phyloP scores from a whole-genome alignment of 2,797 vertebrate genomes.

The Cottoperca gobio region DNA sequence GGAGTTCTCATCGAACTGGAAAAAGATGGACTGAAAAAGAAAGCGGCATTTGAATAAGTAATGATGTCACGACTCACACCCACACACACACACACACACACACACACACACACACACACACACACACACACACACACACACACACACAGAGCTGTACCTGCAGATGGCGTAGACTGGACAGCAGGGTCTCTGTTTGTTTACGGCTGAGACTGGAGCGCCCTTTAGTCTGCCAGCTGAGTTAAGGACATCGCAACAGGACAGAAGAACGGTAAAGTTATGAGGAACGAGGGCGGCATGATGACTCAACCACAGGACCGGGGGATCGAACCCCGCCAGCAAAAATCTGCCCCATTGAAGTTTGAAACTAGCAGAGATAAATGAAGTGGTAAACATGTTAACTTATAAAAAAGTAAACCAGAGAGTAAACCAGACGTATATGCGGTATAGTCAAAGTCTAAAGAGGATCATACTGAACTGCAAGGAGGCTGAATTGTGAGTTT shows the following conservation, averaged over 20 bases:
- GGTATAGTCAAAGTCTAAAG: background rate
- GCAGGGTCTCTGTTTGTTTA: constrained; percentile 77
- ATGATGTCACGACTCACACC: background rate
- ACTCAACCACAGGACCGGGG: constrained; percentile 11
- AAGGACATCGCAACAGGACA: constrained; percentile 59
- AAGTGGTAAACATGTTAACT: background rate
- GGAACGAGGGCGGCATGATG: constrained; percentile 23
- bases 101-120: constrained; percentile 10
- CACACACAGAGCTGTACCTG: constrained; percentile 71
- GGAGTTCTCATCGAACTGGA: constrained; percentile 82
- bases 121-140: constrained; percentile 24
- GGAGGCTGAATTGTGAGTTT: constrained; percentile 4
- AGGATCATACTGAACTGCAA: background rate
- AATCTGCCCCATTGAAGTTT: constrained; percentile 2
- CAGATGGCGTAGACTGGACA: constrained; percentile 74
- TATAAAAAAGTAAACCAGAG: background rate
- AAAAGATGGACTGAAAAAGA: constrained; percentile 77
- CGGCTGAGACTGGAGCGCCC: constrained; percentile 76
- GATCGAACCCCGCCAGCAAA: constrained; percentile 16
- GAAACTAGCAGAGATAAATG: constrained; percentile 13
- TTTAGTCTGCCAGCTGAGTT: constrained; percentile 76
- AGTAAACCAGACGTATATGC: background rate
- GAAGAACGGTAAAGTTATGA: constrained; percentile 26
- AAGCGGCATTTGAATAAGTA: background rate
- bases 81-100: constrained; percentile 1